Conservation (phyloP, 2,113 vertebrate species). For the Rhabdomys dilectus region DNA sequence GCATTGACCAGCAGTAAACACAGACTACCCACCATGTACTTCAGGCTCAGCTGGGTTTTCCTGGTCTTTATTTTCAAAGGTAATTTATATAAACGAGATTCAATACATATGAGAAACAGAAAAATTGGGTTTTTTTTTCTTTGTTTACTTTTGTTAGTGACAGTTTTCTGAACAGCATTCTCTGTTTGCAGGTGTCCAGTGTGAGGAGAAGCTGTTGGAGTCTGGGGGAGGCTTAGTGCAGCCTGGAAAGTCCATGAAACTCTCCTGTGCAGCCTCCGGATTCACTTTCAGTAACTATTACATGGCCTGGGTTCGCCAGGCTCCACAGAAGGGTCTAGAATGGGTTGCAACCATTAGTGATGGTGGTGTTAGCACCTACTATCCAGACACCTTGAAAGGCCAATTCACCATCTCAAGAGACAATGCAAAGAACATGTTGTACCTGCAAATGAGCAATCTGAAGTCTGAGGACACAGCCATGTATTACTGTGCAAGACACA, state of each 20-base stretch:
- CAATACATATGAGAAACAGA: no score
- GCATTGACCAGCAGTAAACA: no score
- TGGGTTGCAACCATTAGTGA: accelerated
- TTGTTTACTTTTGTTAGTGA: no score
- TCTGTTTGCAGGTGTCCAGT: background rate
- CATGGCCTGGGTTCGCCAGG: background rate
- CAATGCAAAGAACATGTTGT: no score
- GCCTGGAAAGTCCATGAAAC: background rate
- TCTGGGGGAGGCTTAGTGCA: background rate
- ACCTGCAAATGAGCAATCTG: no score
- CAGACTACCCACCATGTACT: no score
- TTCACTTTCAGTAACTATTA: background rate
- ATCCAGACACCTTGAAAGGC: background rate
- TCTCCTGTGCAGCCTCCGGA: background rate
- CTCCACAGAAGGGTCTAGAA: background rate
- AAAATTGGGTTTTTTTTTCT: background rate
- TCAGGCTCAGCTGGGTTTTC: no score
- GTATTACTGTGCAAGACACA: no score
- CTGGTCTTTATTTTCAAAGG: background rate
- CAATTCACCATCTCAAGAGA: background rate
- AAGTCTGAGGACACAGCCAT: no score
- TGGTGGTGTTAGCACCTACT: background rate
- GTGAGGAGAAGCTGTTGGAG: background rate
- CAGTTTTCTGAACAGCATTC: background rate
- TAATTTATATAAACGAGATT: background rate